These are phyloP conservation scores for Pachycephus smyrnensis DNA, from an alignment of 2,888 invertebrate species.

Conservation along the genomic window DNA sequence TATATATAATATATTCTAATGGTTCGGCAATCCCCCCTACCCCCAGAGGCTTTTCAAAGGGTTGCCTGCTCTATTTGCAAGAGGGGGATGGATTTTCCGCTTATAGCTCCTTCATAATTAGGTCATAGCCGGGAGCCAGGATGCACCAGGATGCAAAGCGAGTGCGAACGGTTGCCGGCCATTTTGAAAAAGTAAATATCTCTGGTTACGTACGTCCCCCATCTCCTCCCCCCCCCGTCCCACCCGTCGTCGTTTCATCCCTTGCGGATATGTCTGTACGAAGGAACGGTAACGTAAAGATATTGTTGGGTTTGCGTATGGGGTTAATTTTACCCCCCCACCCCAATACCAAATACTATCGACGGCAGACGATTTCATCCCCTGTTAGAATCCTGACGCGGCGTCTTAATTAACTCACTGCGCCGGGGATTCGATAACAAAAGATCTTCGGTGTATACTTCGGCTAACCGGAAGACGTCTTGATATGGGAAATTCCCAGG, in stretches of 20 bases:
- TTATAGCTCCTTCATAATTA: constrained; percentile 47
- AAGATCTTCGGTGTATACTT: no score
- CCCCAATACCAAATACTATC: no score
- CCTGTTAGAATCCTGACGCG: no score
- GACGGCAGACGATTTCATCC: no score
- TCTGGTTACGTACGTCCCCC: constrained; percentile 14
- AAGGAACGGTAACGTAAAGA: no score
- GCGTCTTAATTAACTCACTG: no score
- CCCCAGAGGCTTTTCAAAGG: not conserved
- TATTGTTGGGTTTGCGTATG: no score
- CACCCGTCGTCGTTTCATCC: constrained; percentile 7
- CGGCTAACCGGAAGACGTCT: no score
- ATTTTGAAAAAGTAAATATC: not conserved
- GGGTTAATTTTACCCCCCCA: no score
- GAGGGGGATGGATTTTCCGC: not conserved
- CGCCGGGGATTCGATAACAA: no score
- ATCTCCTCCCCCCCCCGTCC: not conserved
- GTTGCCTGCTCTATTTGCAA: constrained; percentile 20
- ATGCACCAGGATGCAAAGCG: not conserved
- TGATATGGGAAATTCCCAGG: no score
- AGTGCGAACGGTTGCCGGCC: not conserved
- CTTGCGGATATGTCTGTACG: no score
- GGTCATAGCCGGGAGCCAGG: constrained; percentile 40
- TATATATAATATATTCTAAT: not conserved
- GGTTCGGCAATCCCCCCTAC: not conserved